phyloP scores from a whole-genome alignment of 2,888 invertebrate species.

The Ophonus ardosiacus region DNA sequence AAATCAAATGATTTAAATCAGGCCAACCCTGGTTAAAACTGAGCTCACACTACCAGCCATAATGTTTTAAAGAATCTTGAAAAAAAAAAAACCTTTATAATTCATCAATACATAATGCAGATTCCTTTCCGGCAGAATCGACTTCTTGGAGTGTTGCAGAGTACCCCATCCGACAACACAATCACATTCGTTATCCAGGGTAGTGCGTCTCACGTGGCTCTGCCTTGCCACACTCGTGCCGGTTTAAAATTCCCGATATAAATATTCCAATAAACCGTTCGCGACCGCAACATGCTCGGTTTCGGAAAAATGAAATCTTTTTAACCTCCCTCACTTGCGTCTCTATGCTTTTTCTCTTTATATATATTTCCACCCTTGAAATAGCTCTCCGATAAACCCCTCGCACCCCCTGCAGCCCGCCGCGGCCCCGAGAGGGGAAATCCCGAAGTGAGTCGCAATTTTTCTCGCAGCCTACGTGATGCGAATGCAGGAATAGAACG shows the following conservation, averaged over 20 bases:
- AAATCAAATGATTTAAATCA: too few species aligned
- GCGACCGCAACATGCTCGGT: constrained; percentile 74
- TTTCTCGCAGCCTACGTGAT: constrained; percentile 76
- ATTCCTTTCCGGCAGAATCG: constrained; percentile 13
- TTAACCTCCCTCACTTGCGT: constrained; percentile 71
- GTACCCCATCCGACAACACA: constrained; percentile 8
- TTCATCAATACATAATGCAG: neutral
- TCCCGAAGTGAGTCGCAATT: constrained; percentile 75
- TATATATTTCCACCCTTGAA: constrained; percentile 74
- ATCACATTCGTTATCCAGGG: constrained; percentile 42
- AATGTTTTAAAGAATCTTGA: neutral
- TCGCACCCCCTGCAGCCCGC: constrained; percentile 62
- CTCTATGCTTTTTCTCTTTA: constrained; percentile 68
- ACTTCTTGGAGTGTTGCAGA: neutral
- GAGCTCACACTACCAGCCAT: too few species aligned
- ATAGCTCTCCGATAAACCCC: constrained; percentile 74
- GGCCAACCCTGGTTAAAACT: too few species aligned
- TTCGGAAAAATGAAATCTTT: constrained; percentile 75
- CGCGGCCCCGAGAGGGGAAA: constrained; percentile 70
- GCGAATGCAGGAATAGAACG: constrained; percentile 72
- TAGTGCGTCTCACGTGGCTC: constrained; percentile 6
- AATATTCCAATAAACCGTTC: constrained; percentile 73
- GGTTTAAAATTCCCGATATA: constrained; percentile 71
- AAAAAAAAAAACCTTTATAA: neutral
- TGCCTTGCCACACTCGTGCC: constrained; percentile 9